Conservation (phyloP, 2,113 vertebrate genomes). For the Uria aalge region DNA sequence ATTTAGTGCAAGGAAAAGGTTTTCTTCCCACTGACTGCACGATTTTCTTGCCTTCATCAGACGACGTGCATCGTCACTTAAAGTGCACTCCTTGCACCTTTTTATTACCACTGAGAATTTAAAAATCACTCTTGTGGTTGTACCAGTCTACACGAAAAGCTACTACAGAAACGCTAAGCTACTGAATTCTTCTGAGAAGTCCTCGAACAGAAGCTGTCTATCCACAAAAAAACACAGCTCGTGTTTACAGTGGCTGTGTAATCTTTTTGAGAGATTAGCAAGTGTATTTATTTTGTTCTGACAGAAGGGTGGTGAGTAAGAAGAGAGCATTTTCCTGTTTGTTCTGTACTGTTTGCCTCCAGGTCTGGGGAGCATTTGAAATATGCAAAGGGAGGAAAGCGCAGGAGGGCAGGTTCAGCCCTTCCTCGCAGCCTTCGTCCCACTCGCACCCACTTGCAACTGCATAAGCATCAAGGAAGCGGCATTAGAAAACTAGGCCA, state of each 20-base stretch:
- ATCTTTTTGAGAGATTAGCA: slow-evolving; percentile 25
- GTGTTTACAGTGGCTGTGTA: slow-evolving; percentile 33
- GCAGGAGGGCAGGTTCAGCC: not conserved
- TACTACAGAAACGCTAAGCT: not conserved
- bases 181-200: not conserved
- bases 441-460: not conserved
- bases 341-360: slow-evolving; percentile 34
- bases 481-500: not conserved
- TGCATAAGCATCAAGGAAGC: not conserved
- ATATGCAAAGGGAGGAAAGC: slow-evolving; percentile 25
- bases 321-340: slow-evolving; percentile 16
- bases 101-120: not conserved
- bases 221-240: not conserved
- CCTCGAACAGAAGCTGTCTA: not conserved
- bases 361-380: slow-evolving; percentile 40
- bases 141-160: not conserved
- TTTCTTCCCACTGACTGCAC: not conserved
- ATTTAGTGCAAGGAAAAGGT: not conserved
- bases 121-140: not conserved
- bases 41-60: not conserved
- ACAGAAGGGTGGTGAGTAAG: not conserved
- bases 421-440: not conserved
- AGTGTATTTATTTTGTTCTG: slow-evolving; percentile 42
- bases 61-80: not conserved
- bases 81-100: not conserved